Evolutionary conservation across 2,888 invertebrate species (phyloP).

Genomic region (Lydus trimaculatus): DNA sequence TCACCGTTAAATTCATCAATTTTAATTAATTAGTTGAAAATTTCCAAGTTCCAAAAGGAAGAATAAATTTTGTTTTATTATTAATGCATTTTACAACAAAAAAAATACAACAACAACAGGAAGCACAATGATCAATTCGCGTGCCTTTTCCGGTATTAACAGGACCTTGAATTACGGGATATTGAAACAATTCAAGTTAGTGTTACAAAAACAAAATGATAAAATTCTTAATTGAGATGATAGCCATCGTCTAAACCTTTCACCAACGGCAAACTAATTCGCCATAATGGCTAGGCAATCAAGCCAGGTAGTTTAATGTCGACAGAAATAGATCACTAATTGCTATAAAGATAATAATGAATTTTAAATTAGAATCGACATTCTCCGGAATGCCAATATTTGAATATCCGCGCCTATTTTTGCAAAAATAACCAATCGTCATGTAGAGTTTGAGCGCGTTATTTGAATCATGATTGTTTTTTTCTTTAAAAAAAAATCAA

Average conservation of each 20-base stretch:
- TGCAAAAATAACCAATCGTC: neutral
- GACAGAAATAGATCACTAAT: neutral
- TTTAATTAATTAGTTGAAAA: neutral
- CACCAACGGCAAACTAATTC: neutral
- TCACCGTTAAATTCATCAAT: neutral
- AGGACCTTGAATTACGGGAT: neutral
- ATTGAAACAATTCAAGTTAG: neutral
- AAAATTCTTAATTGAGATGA: too few relatives aligned
- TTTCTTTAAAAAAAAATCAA: neutral
- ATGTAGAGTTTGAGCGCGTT: neutral
- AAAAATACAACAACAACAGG: neutral
- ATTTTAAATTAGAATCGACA: neutral
- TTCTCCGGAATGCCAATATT: too few relatives aligned
- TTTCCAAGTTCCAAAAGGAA: neutral
- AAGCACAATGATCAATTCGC: neutral
- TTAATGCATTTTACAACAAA: neutral
- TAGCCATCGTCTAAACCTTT: too few relatives aligned
- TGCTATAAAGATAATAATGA: neutral
- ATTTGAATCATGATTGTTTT: neutral
- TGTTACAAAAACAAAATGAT: neutral
- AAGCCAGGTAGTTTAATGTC: neutral
- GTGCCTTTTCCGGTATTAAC: conserved; percentile 3
- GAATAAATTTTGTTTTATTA: neutral
- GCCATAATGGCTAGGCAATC: neutral
- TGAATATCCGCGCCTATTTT: neutral